These are phyloP conservation scores for Cyanoramphus novaezelandiae DNA, from an alignment of 2,113 vertebrate species.

Conservation along the genomic window DNA sequence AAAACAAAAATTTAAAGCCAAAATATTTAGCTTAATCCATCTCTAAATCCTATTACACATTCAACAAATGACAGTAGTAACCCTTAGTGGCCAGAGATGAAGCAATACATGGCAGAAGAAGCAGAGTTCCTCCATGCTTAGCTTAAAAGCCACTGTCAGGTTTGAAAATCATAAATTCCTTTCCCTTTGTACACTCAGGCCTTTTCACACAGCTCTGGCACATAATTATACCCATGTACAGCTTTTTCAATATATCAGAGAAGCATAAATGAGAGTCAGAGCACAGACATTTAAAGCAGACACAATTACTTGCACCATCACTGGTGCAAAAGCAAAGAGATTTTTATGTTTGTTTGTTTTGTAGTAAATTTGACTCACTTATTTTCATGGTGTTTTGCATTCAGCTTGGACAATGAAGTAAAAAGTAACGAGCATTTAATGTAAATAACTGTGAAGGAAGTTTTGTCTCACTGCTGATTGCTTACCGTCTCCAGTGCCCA, in stretches of 20 bases:
- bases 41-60: conserved; percentile 9
- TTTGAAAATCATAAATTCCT: not conserved
- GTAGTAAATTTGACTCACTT: not conserved
- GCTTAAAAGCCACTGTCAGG: not conserved
- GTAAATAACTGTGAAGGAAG: not conserved
- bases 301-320: not conserved
- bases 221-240: not conserved
- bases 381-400: not conserved
- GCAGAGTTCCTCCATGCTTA: not conserved
- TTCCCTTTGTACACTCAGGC: not conserved
- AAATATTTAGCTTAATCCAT: conserved; percentile 13
- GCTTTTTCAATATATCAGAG: not conserved
- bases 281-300: not conserved
- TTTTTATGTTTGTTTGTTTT: not conserved
- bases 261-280: not conserved
- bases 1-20: not conserved
- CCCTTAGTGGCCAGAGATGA: not conserved
- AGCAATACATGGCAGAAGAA: not conserved
- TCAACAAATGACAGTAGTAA: not conserved
- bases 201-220: not conserved
- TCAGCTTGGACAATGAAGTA: not conserved
- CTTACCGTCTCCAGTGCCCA: not conserved
- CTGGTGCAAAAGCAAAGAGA: not conserved
- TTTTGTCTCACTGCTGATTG: not conserved
- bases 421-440: not conserved